Percentiles rank a stretch among this genome's conserved stretches.
Evolutionary conservation across 2,888 invertebrate genomes (phyloP).

Genomic region (Sarcophaga rosellei): DNA sequence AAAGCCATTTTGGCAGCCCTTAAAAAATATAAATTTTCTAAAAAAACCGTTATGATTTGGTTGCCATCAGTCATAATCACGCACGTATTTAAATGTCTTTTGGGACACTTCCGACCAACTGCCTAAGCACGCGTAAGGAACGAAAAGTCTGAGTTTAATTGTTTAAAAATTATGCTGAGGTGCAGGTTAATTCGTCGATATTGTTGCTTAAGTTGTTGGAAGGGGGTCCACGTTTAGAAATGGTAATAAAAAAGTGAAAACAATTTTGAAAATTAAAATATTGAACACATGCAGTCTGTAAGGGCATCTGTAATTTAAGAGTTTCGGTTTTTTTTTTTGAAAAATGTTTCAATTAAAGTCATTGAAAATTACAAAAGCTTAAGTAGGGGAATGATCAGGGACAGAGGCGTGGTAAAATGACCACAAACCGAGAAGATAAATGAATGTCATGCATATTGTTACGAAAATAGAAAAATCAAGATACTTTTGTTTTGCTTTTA

Average conservation of each 20-base stretch:
- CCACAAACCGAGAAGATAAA: too few relatives aligned
- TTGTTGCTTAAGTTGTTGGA: neutral
- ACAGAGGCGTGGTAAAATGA: neutral
- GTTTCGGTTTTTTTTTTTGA: neutral
- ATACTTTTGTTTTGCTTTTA: too few relatives aligned
- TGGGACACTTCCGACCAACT: slow-evolving; percentile 44
- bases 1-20: neutral
- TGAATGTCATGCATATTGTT: too few relatives aligned
- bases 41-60: slow-evolving; percentile 21
- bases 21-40: neutral
- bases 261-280: slow-evolving; percentile 30
- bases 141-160: slow-evolving; percentile 18
- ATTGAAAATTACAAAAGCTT: neutral
- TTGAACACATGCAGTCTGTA: slow-evolving; percentile 26
- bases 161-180: slow-evolving; percentile 44
- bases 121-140: slow-evolving; percentile 38
- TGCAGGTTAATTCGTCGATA: slow-evolving; percentile 10
- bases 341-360: slow-evolving; percentile 8
- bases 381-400: neutral
- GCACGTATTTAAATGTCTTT: slow-evolving; percentile 33
- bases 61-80: slow-evolving; percentile 64
- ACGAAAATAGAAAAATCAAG: too few relatives aligned
- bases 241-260: neutral
- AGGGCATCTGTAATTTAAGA: slow-evolving; percentile 17
- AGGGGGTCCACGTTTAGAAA: neutral